These are phyloP conservation scores for Solenopsis fugax DNA, from an alignment of 1,140 invertebrate species.

Conservation along the genomic window DNA sequence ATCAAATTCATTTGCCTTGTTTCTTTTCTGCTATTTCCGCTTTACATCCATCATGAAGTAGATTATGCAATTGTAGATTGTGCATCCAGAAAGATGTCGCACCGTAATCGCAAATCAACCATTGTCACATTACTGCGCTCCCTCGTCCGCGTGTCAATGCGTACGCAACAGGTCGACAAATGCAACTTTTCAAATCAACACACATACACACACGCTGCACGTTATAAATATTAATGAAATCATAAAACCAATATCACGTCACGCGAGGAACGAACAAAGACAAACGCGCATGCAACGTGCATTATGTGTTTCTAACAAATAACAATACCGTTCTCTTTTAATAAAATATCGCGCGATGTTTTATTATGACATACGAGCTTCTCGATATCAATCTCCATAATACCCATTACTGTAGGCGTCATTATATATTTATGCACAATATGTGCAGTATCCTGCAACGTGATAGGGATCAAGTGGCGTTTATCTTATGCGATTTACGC, in stretches of 20 bases:
- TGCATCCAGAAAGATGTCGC: slow-evolving; percentile 38
- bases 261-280: slow-evolving; percentile 7
- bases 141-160: slow-evolving; percentile 1
- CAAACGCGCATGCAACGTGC: background rate
- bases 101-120: slow-evolving; percentile 16
- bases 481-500: background rate
- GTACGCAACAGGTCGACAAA: slow-evolving; percentile 56
- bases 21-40: slow-evolving; percentile 10
- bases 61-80: slow-evolving; percentile 23
- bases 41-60: background rate
- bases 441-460: background rate
- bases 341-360: background rate
- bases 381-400: background rate
- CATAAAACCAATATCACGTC: slow-evolving; percentile 2
- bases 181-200: slow-evolving; percentile 43
- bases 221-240: slow-evolving; percentile 59
- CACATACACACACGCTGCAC: background rate
- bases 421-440: background rate
- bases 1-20: slow-evolving; percentile 14
- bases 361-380: background rate
- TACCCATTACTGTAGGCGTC: background rate
- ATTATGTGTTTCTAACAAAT: background rate
- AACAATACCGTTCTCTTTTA: slow-evolving; percentile 6
- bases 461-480: background rate
- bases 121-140: slow-evolving; percentile 14